phyloP scores from a whole-genome alignment of 2,888 invertebrate genomes.

The Augochlorella aurata region DNA sequence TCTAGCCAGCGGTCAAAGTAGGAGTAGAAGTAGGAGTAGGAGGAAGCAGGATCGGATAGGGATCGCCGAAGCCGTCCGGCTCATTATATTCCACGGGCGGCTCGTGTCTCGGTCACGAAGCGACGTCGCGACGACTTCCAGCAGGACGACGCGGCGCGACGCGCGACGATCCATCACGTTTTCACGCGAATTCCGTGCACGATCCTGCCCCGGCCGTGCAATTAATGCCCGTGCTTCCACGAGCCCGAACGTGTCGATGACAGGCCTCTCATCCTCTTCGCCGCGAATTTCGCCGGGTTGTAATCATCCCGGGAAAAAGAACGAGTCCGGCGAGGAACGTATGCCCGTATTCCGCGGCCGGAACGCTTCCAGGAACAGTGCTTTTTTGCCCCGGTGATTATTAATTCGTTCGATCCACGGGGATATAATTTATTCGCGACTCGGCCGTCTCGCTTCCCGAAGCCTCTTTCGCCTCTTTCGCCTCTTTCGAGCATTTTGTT shows the following conservation, averaged over 20 bases:
- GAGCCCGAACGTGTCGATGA: conserved; percentile 44
- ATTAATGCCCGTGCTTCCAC: conserved; percentile 53
- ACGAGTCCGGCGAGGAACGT: not conserved
- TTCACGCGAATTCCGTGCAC: conserved; percentile 69
- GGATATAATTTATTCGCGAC: conserved; percentile 49
- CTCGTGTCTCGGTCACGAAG: conserved; percentile 50
- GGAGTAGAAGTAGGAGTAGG: not conserved
- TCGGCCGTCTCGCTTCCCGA: conserved; percentile 37
- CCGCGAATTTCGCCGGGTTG: conserved; percentile 23
- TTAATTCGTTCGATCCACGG: conserved; percentile 42
- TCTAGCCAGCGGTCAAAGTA: not conserved
- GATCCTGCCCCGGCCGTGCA: conserved; percentile 56
- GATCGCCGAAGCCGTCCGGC: conserved; percentile 40
- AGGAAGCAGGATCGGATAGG: conserved; percentile 41
- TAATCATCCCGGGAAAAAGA: conserved; percentile 31
- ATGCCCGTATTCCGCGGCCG: not conserved
- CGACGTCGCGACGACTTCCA: conserved; percentile 63
- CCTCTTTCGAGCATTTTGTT: conserved; percentile 26
- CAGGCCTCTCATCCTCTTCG: conserved; percentile 5
- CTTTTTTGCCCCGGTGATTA: conserved; percentile 38
- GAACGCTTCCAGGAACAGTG: conserved; percentile 38
- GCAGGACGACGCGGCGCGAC: conserved; percentile 59
- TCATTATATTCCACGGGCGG: conserved; percentile 65
- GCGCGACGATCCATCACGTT: conserved; percentile 70
- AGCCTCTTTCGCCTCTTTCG: not conserved